A percentile compares a stretch with the other conserved stretches of the same genome.
These are phyloP conservation scores for Ochotona princeps DNA, from an alignment of 2,113 vertebrate species.

Conservation along the genomic window DNA sequence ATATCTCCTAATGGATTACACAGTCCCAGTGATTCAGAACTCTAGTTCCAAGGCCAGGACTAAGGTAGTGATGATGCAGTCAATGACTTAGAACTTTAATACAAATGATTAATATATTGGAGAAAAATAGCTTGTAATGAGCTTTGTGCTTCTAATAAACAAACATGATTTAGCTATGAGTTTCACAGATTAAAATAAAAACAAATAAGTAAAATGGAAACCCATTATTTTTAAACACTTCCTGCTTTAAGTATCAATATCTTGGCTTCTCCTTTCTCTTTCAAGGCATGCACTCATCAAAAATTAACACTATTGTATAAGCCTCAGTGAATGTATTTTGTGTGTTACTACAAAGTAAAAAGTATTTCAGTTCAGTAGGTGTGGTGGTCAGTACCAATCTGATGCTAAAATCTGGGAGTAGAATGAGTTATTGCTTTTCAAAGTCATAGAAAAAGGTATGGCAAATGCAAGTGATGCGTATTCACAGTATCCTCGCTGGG, in stretches of 20 bases:
- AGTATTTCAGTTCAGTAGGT: background rate
- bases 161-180: background rate
- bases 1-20: background rate
- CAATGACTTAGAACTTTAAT: background rate
- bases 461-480: background rate
- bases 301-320: background rate
- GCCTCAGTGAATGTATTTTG: background rate
- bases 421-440: background rate
- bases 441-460: background rate
- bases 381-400: background rate
- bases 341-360: background rate
- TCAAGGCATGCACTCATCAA: background rate
- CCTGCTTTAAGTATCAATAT: background rate
- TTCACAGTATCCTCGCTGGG: background rate
- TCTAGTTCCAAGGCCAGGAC: background rate
- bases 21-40: background rate
- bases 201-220: background rate
- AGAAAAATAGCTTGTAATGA: background rate
- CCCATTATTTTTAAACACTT: background rate
- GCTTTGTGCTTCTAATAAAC: background rate
- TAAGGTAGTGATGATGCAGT: background rate
- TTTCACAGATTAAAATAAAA: conserved; percentile 10
- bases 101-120: background rate
- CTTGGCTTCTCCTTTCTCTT: background rate
- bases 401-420: background rate